Evolutionary conservation across 2,797 vertebrate species (phyloP).

Genomic region (Megalops cyprinoides): DNA sequence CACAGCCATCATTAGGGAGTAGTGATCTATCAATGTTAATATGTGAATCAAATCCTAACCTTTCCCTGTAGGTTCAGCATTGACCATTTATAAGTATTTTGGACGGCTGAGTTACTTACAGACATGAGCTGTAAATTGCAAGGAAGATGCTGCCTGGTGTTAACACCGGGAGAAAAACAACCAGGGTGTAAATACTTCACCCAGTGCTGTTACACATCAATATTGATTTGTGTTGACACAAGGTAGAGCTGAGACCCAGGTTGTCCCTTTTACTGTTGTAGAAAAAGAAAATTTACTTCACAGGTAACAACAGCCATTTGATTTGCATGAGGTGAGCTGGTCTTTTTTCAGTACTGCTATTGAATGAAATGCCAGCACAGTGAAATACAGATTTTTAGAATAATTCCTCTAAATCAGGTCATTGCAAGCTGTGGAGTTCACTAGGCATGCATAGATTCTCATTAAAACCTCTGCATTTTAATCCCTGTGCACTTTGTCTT

Average conservation of each 20-base stretch:
- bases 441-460: not conserved
- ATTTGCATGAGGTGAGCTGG: not conserved
- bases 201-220: not conserved
- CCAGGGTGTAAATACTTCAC: not conserved
- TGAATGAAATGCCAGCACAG: not conserved
- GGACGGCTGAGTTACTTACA: not conserved
- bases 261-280: not conserved
- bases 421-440: not conserved
- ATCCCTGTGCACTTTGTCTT: not conserved
- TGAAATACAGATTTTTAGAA: too few species aligned
- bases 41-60: not conserved
- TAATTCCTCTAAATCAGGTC: not conserved
- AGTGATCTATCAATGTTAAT: constrained; percentile 8
- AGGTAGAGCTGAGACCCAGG: not conserved
- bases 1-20: constrained; percentile 8
- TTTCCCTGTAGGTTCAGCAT: not conserved
- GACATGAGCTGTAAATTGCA: not conserved
- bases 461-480: not conserved
- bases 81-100: not conserved
- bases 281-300: not conserved
- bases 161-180: constrained; percentile 6
- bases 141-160: not conserved
- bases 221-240: not conserved
- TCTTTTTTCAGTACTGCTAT: not conserved
- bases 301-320: not conserved